phyloP scores from a whole-genome alignment of 2,113 vertebrate species.

The Oryzias javanicus region DNA sequence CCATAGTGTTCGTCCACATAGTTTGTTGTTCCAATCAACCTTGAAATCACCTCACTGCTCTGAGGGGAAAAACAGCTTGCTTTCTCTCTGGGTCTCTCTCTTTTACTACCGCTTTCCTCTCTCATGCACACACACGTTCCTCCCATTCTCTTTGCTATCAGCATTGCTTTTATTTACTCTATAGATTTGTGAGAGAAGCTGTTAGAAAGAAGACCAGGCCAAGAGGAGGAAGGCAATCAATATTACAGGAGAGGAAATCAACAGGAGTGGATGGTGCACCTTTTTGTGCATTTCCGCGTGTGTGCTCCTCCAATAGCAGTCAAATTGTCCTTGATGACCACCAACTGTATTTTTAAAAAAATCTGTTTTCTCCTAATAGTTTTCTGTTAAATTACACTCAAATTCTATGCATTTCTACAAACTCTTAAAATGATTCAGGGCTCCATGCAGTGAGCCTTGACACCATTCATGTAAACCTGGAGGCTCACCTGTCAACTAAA shows the following conservation, averaged over 20 bases:
- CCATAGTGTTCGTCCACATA: constrained; percentile 56
- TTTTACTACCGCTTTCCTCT: constrained; percentile 4
- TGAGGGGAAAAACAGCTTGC: constrained; percentile 47
- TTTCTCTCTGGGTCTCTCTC: constrained; percentile 19
- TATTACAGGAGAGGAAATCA: constrained; percentile 67
- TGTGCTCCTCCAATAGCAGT: constrained; percentile 16
- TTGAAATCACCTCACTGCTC: constrained; percentile 74
- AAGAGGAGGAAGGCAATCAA: constrained; percentile 66
- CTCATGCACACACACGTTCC: constrained; percentile 1
- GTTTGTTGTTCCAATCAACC: constrained; percentile 76
- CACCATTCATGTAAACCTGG: constrained; percentile 11
- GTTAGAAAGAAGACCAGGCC: constrained; percentile 59
- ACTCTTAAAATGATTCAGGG: constrained; percentile 2
- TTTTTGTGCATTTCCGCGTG: constrained; percentile 23
- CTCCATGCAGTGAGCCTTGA: neutral
- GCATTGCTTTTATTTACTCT: constrained; percentile 71
- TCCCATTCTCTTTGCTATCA: constrained; percentile 24
- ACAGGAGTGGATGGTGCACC: constrained; percentile 36
- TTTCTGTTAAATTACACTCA: neutral
- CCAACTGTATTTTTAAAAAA: constrained; percentile 34
- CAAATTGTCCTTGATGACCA: constrained; percentile 56
- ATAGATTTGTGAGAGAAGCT: constrained; percentile 66
- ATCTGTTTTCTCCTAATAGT: neutral
- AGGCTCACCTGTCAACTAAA: constrained; percentile 53
- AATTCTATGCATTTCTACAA: constrained; percentile 1